Conservation (phyloP, 2,888 invertebrate species). For the Sialis lutaria region DNA sequence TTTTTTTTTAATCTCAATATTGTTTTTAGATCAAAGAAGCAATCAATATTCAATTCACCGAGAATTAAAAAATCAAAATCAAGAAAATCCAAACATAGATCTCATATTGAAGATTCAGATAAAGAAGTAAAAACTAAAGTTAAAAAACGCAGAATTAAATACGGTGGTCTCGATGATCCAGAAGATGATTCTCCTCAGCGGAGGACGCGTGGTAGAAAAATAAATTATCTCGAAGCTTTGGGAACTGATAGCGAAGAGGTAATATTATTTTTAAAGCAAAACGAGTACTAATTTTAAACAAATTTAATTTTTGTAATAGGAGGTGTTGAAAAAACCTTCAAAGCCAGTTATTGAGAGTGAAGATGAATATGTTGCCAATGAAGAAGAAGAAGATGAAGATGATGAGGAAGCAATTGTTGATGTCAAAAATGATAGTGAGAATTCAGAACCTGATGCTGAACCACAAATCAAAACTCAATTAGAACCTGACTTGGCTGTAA, state of each 20-base stretch:
- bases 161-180: slow-evolving; percentile 35
- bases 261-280: slow-evolving; percentile 11
- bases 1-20: neutral
- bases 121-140: slow-evolving; percentile 19
- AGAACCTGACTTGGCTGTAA: neutral
- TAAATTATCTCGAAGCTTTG: slow-evolving; percentile 59
- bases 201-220: slow-evolving; percentile 53
- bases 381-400: slow-evolving; percentile 25
- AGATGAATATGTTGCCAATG: slow-evolving; percentile 32
- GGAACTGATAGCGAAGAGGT: slow-evolving; percentile 62
- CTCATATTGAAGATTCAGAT: slow-evolving; percentile 22
- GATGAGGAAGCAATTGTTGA: slow-evolving; percentile 21
- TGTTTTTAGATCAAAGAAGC: neutral
- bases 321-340: neutral
- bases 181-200: slow-evolving; percentile 34
- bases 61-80: slow-evolving; percentile 28
- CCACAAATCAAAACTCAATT: neutral
- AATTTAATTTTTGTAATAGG: neutral
- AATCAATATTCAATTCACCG: slow-evolving; percentile 3
- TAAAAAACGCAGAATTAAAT: slow-evolving; percentile 27
- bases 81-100: slow-evolving; percentile 26
- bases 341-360: slow-evolving; percentile 24
- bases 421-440: neutral
- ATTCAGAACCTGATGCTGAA: neutral
- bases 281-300: neutral